phyloP scores from a whole-genome alignment of 2,888 invertebrate species.

The Tipula confusa region DNA sequence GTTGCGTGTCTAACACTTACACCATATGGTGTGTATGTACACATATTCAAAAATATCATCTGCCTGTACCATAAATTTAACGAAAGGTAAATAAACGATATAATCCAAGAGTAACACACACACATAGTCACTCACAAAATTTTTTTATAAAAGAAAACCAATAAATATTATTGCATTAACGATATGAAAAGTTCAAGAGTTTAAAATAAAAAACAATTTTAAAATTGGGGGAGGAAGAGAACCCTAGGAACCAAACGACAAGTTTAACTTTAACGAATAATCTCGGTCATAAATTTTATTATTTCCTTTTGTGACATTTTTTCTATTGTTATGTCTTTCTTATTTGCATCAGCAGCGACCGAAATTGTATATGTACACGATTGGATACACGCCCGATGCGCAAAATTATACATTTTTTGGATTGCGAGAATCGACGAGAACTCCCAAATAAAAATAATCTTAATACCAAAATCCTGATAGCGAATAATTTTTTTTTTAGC shows the following conservation, averaged over 20 bases:
- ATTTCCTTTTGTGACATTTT: conserved; percentile 13
- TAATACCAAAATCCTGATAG: neutral
- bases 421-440: neutral
- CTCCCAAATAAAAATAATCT: neutral
- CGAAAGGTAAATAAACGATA: neutral
- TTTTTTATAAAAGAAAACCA: neutral
- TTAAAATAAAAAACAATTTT: conserved; percentile 5
- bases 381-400: neutral
- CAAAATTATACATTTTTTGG: neutral
- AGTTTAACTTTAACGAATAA: conserved; percentile 3
- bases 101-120: neutral
- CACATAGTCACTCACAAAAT: too few species aligned
- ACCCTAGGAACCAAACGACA: neutral
- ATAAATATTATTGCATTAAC: conserved; percentile 15
- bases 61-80: neutral
- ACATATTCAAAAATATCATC: neutral
- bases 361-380: too few species aligned
- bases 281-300: conserved; percentile 20
- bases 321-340: neutral
- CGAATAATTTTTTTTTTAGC: neutral
- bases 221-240: neutral
- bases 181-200: conserved; percentile 20
- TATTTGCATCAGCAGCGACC: neutral
- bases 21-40: neutral
- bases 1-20: neutral